Conservation (phyloP, 2,113 vertebrate species). For the Micromys minutus region DNA sequence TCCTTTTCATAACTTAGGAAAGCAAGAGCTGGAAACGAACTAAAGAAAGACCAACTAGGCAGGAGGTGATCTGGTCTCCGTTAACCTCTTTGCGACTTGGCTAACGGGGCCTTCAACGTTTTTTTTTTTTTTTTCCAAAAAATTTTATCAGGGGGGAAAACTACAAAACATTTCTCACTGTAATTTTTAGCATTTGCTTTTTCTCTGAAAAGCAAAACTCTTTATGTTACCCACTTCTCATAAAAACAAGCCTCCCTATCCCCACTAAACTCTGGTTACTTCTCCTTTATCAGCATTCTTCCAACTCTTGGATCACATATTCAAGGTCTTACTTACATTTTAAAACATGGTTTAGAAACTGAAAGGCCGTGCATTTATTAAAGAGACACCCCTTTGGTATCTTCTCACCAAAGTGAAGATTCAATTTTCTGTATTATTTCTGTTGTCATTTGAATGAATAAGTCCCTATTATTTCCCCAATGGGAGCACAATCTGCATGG, state of each 20-base stretch:
- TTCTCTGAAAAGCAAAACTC: neutral
- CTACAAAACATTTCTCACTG: neutral
- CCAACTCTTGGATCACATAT: neutral
- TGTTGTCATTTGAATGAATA: neutral
- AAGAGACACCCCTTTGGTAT: neutral
- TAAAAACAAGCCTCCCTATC: neutral
- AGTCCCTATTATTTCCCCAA: constrained; percentile 7
- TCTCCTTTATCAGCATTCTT: constrained; percentile 10
- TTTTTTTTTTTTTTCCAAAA: too few species aligned
- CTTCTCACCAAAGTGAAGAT: neutral
- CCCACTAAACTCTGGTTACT: neutral
- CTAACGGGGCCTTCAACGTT: neutral
- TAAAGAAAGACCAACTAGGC: neutral
- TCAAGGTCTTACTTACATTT: neutral
- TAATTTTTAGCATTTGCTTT: constrained; percentile 18
- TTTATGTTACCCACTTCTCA: neutral
- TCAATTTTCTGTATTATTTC: neutral
- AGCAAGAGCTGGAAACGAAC: neutral
- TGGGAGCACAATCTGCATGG: neutral
- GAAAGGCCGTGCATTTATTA: neutral
- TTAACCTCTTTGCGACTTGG: neutral
- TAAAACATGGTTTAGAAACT: neutral
- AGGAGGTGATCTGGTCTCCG: neutral
- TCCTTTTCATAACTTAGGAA: neutral
- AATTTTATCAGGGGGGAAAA: too few species aligned